Percentiles rank a stretch among this genome's conserved stretches.
These are phyloP conservation scores for Ia io DNA, from an alignment of 2,113 vertebrate genomes.

Conservation along the genomic window DNA sequence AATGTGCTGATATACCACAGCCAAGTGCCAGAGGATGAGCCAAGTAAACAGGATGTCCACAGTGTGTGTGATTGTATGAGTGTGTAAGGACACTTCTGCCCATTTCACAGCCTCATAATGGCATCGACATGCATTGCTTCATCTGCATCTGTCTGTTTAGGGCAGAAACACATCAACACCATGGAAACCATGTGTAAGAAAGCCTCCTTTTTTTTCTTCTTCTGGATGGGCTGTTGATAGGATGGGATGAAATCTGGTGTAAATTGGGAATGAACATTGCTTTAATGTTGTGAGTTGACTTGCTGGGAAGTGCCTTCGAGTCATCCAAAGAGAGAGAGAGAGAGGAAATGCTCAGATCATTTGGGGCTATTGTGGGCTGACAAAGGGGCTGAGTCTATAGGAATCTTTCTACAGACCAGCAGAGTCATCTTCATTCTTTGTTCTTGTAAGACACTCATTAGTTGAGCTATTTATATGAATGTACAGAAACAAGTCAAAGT, in stretches of 20 bases:
- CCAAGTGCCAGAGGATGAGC: slow-evolving; percentile 85
- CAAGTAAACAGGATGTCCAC: slow-evolving; percentile 94
- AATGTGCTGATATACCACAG: slow-evolving; percentile 87
- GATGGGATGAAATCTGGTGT: slow-evolving; percentile 72
- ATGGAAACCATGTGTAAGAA: slow-evolving; percentile 75
- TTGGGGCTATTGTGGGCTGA: slow-evolving; percentile 69
- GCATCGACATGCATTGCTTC: slow-evolving; percentile 83
- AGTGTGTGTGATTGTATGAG: slow-evolving; percentile 86
- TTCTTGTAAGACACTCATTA: slow-evolving; percentile 45
- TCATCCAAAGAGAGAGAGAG: slow-evolving; percentile 53
- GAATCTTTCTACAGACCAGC: slow-evolving; percentile 50
- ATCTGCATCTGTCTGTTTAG: slow-evolving; percentile 82
- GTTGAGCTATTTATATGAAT: slow-evolving; percentile 4
- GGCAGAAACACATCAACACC: slow-evolving; percentile 78
- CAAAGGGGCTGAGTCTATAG: slow-evolving; percentile 53
- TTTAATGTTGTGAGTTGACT: slow-evolving; percentile 64
- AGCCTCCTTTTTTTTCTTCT: slow-evolving; percentile 66
- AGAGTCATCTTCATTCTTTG: not conserved
- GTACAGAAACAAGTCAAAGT: not conserved
- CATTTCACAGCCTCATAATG: slow-evolving; percentile 82
- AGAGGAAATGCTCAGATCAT: slow-evolving; percentile 46
- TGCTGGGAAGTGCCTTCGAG: slow-evolving; percentile 73
- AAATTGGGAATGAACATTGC: slow-evolving; percentile 44
- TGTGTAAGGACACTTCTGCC: slow-evolving; percentile 85
- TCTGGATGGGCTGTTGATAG: slow-evolving; percentile 51